phyloP scores from a whole-genome alignment of 2,888 invertebrate species.

The Eubasilissa splendida region DNA sequence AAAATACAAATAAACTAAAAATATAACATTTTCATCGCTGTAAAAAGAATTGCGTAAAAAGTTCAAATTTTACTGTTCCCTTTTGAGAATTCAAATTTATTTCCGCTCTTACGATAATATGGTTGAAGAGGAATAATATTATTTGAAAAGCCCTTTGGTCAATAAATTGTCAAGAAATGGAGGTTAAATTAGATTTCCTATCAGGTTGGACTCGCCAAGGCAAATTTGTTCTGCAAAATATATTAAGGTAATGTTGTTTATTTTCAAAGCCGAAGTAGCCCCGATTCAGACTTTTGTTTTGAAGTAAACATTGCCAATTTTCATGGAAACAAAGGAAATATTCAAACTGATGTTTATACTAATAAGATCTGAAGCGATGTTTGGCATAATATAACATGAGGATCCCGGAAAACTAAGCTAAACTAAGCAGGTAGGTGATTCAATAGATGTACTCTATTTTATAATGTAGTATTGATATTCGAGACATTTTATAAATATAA shows the following conservation, averaged over 20 bases:
- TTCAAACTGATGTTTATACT: slow-evolving; percentile 12
- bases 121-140: background rate
- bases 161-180: slow-evolving; percentile 33
- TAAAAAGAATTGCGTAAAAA: too few species aligned
- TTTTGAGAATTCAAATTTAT: too few species aligned
- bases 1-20: too few species aligned
- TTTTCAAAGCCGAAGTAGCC: slow-evolving; percentile 26
- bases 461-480: too few species aligned
- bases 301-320: slow-evolving; percentile 15
- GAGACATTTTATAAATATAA: too few species aligned
- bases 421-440: too few species aligned
- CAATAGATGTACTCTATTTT: too few species aligned
- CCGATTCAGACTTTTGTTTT: slow-evolving; percentile 1
- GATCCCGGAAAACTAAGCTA: too few species aligned
- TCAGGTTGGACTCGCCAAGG: slow-evolving; percentile 18
- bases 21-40: too few species aligned
- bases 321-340: slow-evolving; percentile 22
- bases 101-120: too few species aligned
- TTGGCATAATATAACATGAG: too few species aligned
- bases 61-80: too few species aligned
- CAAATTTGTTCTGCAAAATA: slow-evolving; percentile 27
- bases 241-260: slow-evolving; percentile 24
- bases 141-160: slow-evolving; percentile 29
- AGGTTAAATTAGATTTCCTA: slow-evolving; percentile 31
- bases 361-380: background rate